These are phyloP conservation scores for Stomorhina lunata DNA, from an alignment of 2,888 invertebrate species.

Conservation along the genomic window DNA sequence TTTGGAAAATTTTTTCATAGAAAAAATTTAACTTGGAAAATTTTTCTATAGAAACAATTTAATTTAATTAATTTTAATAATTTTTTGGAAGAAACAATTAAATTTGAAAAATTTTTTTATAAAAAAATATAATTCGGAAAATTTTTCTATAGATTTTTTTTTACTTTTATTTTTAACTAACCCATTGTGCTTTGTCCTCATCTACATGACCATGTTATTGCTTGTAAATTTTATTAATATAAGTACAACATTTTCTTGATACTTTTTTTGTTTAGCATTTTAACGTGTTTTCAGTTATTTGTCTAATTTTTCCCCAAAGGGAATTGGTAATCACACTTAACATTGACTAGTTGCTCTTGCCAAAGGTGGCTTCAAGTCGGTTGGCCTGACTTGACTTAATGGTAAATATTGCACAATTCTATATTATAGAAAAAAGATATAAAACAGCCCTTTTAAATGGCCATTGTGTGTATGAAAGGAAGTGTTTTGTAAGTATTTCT, in stretches of 20 bases:
- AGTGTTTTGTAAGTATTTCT: background rate
- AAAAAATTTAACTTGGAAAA: too few relatives aligned
- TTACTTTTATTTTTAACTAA: background rate
- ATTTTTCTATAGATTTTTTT: too few relatives aligned
- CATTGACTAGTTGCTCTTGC: constrained; percentile 19
- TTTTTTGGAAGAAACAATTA: too few relatives aligned
- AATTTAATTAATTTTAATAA: too few relatives aligned
- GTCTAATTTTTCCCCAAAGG: constrained; percentile 57
- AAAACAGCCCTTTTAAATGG: constrained; percentile 4
- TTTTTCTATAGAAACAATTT: too few relatives aligned
- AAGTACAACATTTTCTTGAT: background rate
- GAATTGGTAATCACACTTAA: constrained; percentile 42
- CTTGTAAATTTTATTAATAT: constrained; percentile 28
- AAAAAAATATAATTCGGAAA: too few relatives aligned
- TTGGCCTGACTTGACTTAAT: constrained; percentile 7
- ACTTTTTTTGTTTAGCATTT: constrained; percentile 1
- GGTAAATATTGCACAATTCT: background rate
- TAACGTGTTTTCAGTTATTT: constrained; percentile 46
- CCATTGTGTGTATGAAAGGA: background rate
- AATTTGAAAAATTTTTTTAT: too few relatives aligned
- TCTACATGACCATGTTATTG: background rate
- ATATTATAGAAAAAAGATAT: too few relatives aligned
- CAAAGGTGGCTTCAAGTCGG: constrained; percentile 2
- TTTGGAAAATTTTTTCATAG: too few relatives aligned
- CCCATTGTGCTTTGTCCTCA: background rate